Evolutionary conservation across 2,113 vertebrate genomes (phyloP).

Genomic region (Desmodus rotundus): DNA sequence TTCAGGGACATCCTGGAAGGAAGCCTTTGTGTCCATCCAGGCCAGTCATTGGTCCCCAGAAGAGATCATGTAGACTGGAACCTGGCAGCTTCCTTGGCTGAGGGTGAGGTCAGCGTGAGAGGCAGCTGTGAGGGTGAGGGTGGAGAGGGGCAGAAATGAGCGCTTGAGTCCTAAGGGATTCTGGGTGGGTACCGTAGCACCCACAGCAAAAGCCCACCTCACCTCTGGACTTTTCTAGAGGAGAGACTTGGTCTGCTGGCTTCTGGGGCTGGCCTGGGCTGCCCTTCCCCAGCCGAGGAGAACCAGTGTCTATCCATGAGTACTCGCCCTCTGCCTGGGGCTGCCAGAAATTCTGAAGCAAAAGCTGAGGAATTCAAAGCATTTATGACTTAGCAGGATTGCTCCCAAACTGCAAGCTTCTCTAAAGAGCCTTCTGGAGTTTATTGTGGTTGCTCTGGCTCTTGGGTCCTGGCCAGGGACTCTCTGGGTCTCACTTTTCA

Average conservation of each 20-base stretch:
- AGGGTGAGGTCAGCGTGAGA: background rate
- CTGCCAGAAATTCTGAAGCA: conserved; percentile 61
- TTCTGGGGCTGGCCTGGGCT: background rate
- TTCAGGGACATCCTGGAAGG: background rate
- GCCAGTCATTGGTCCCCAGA: background rate
- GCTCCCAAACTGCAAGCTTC: conserved; percentile 52
- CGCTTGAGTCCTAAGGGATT: background rate
- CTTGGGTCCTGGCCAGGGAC: background rate
- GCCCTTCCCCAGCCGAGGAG: background rate
- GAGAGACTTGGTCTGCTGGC: background rate
- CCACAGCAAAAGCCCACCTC: background rate
- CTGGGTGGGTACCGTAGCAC: background rate
- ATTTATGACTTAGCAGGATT: conserved; percentile 71
- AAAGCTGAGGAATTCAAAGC: conserved; percentile 58
- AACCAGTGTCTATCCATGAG: background rate
- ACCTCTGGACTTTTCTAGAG: background rate
- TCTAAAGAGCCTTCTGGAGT: conserved; percentile 57
- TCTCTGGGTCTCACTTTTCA: background rate
- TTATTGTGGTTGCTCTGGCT: conserved; percentile 19
- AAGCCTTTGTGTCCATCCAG: background rate
- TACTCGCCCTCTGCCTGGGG: background rate
- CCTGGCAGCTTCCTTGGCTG: background rate
- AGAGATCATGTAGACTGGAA: background rate
- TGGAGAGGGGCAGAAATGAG: background rate
- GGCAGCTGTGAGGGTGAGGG: no score